phyloP scores from a whole-genome alignment of 2,888 invertebrate genomes.

The Neoascia interrupta region DNA sequence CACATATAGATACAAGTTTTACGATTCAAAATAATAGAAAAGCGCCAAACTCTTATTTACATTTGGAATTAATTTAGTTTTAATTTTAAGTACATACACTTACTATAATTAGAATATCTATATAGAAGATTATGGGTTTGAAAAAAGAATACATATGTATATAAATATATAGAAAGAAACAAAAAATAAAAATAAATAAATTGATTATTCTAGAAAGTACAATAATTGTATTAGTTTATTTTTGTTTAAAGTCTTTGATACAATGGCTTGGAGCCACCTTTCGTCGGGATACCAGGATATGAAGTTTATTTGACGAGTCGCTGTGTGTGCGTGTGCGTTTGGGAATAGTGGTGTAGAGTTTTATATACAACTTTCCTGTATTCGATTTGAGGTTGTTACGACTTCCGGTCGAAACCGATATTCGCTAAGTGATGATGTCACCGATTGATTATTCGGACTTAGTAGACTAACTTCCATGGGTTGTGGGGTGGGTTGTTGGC shows the following conservation, averaged over 20 bases:
- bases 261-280: conserved; percentile 58
- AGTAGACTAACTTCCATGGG: conserved; percentile 80
- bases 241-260: conserved; percentile 63
- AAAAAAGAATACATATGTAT: no score
- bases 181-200: conserved; percentile 40
- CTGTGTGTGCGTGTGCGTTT: neutral
- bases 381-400: conserved; percentile 91
- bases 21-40: conserved; percentile 47
- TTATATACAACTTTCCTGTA: conserved; percentile 96
- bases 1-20: conserved; percentile 54
- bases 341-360: conserved; percentile 49
- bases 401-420: conserved; percentile 91
- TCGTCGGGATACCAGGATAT: conserved; percentile 39
- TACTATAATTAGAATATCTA: conserved; percentile 4
- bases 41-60: conserved; percentile 50
- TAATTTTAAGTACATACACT: conserved; percentile 35
- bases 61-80: conserved; percentile 26
- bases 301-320: conserved; percentile 15
- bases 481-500: conserved; percentile 78
- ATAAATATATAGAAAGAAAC: conserved; percentile 16
- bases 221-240: conserved; percentile 2
- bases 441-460: conserved; percentile 80
- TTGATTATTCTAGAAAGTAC: conserved; percentile 60
- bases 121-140: neutral
- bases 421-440: conserved; percentile 88